Conservation (phyloP, 2,888 invertebrate genomes). For the Thyatira batis region DNA sequence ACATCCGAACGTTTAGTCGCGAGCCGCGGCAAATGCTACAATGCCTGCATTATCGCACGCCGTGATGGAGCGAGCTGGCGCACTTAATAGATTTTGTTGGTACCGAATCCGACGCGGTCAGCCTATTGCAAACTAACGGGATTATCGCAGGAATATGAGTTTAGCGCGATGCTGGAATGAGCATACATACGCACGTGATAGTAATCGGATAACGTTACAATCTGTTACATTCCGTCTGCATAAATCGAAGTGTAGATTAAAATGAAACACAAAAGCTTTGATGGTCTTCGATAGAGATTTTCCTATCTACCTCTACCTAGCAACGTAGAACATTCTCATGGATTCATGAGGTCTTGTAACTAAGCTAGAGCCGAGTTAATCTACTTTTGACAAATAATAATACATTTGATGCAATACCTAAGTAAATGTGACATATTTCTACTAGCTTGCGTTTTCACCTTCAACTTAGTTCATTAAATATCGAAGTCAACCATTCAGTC, state of each 20-base stretch:
- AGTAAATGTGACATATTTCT: too few species aligned
- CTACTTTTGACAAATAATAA: too few species aligned
- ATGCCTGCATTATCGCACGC: slow-evolving; percentile 69
- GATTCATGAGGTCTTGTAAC: slow-evolving; percentile 34
- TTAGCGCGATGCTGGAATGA: slow-evolving; percentile 56
- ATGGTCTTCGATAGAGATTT: slow-evolving; percentile 52
- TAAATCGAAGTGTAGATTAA: slow-evolving; percentile 28
- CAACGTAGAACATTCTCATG: slow-evolving; percentile 33
- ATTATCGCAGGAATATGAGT: slow-evolving; percentile 73
- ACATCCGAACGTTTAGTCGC: slow-evolving; percentile 65
- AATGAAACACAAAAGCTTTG: slow-evolving; percentile 32
- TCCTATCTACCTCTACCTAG: too few species aligned
- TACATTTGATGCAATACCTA: too few species aligned
- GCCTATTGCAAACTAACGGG: slow-evolving; percentile 73
- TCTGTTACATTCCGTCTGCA: slow-evolving; percentile 22
- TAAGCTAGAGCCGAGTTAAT: slow-evolving; percentile 34
- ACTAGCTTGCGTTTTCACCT: slow-evolving; percentile 37
- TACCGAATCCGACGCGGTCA: slow-evolving; percentile 63
- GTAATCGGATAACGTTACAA: slow-evolving; percentile 28
- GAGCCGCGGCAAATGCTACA: slow-evolving; percentile 56
- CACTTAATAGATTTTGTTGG: slow-evolving; percentile 79
- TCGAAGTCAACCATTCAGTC: not conserved
- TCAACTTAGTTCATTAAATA: slow-evolving; percentile 23
- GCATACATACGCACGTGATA: slow-evolving; percentile 42
- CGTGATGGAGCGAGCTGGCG: slow-evolving; percentile 70